Evolutionary conservation across 1,140 invertebrate species (phyloP).

Genomic region (Megalonaias nervosa): DNA sequence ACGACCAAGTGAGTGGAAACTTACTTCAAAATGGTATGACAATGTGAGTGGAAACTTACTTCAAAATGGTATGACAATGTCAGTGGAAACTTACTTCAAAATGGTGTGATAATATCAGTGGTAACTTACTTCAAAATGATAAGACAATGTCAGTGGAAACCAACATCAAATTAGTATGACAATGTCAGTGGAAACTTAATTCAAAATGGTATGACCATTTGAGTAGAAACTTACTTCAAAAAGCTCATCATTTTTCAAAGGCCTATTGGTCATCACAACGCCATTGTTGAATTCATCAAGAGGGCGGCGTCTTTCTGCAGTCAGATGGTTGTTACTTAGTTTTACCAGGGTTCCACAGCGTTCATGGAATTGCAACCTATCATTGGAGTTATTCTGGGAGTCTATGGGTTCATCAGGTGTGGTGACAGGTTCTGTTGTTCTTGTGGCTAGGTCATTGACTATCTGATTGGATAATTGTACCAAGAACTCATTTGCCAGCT

Average conservation of each 20-base stretch:
- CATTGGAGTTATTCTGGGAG: constrained; percentile 43
- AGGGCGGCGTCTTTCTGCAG: constrained; percentile 82
- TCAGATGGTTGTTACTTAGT: constrained; percentile 87
- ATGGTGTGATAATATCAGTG: too few relatives aligned
- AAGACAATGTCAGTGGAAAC: too few relatives aligned
- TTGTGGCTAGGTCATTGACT: constrained; percentile 54
- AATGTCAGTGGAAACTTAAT: too few relatives aligned
- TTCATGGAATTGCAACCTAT: constrained; percentile 86
- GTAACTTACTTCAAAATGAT: too few relatives aligned
- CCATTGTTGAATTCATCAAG: constrained; percentile 85
- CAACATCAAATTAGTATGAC: too few relatives aligned
- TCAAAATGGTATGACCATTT: too few relatives aligned
- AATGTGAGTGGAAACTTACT: too few relatives aligned
- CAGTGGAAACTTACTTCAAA: too few relatives aligned
- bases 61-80: too few relatives aligned
- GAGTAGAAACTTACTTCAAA: constrained; percentile 89
- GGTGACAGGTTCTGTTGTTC: constrained; percentile 43
- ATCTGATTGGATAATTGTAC: constrained; percentile 65
- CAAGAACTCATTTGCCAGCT: constrained; percentile 63
- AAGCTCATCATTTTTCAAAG: constrained; percentile 77
- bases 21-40: too few relatives aligned
- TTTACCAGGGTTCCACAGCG: constrained; percentile 90
- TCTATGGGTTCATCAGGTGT: constrained; percentile 14
- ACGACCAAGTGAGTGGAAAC: too few relatives aligned
- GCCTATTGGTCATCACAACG: constrained; percentile 86